phyloP scores from a whole-genome alignment of 2,797 vertebrate species.

The Erpetoichthys calabaricus region DNA sequence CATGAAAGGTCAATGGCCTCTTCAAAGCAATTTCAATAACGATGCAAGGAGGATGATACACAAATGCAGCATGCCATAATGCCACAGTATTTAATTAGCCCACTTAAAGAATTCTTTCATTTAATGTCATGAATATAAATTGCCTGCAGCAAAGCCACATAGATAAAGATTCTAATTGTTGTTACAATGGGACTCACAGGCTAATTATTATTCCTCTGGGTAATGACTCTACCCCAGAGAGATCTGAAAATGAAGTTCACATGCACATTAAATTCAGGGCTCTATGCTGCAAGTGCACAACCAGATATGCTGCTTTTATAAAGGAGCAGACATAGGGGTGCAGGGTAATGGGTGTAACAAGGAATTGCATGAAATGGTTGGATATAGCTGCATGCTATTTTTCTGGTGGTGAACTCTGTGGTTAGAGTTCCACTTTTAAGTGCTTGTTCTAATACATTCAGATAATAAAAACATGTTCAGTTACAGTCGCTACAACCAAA shows the following conservation, averaged over 20 bases:
- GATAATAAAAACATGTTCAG: too few species aligned
- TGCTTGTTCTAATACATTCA: too few species aligned
- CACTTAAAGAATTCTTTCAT: constrained; percentile 48
- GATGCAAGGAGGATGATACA: constrained; percentile 30
- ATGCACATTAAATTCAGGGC: background rate
- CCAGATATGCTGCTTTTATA: too few species aligned
- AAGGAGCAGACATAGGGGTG: too few species aligned
- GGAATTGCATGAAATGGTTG: too few species aligned
- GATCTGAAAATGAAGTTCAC: constrained; percentile 30
- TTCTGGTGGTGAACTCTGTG: too few species aligned
- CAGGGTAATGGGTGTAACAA: too few species aligned
- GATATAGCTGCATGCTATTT: too few species aligned
- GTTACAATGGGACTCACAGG: constrained; percentile 47
- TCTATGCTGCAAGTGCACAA: too few species aligned
- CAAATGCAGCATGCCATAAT: constrained; percentile 27
- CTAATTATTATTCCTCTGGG: constrained; percentile 52
- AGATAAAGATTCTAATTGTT: constrained; percentile 61
- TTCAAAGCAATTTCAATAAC: constrained; percentile 28
- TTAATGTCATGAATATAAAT: constrained; percentile 46
- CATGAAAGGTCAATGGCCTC: constrained; percentile 37
- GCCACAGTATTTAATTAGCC: constrained; percentile 51
- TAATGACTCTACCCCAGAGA: constrained; percentile 39
- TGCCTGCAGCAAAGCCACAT: constrained; percentile 40
- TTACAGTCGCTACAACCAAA: too few species aligned
- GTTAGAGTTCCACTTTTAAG: too few species aligned